These are phyloP conservation scores for Brachionus asplanchnoidis DNA, from an alignment of 1,140 invertebrate species.

Conservation along the genomic window DNA sequence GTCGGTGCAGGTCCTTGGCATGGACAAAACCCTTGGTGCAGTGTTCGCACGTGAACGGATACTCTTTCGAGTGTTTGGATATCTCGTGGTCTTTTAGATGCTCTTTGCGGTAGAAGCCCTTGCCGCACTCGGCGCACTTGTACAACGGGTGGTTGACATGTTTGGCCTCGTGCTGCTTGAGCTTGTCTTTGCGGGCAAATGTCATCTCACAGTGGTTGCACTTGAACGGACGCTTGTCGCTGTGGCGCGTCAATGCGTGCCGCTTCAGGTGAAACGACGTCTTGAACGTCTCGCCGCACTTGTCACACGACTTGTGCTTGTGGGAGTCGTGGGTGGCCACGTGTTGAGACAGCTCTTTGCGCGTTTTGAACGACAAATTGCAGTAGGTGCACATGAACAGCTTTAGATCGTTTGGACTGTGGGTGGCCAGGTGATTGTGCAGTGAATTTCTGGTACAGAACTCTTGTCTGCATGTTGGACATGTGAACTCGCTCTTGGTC, in stretches of 20 bases:
- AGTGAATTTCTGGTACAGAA: neutral
- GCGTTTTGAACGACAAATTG: constrained; percentile 14
- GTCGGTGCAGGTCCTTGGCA: constrained; percentile 1
- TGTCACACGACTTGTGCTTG: neutral
- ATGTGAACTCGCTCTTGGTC: neutral
- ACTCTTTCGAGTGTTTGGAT: constrained; percentile 20
- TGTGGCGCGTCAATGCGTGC: neutral
- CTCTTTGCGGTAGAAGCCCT: constrained; percentile 8
- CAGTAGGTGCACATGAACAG: neutral
- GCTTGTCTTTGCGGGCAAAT: constrained; percentile 26
- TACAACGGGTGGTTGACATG: neutral
- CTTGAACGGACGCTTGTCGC: neutral
- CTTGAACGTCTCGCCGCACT: constrained; percentile 17
- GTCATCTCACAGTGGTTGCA: constrained; percentile 26
- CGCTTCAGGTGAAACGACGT: constrained; percentile 27
- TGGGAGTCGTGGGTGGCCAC: neutral
- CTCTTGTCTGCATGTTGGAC: neutral
- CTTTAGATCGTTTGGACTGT: neutral
- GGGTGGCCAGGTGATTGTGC: constrained; percentile 24
- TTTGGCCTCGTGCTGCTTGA: constrained; percentile 33
- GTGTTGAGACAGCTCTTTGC: constrained; percentile 19
- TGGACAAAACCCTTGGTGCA: constrained; percentile 31
- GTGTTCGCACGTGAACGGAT: constrained; percentile 21
- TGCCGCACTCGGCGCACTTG: neutral
- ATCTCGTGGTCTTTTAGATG: constrained; percentile 33